Base-by-base conservation (phyloP, 1,140 invertebrate species). In the Danaus melanippus region DNA sequence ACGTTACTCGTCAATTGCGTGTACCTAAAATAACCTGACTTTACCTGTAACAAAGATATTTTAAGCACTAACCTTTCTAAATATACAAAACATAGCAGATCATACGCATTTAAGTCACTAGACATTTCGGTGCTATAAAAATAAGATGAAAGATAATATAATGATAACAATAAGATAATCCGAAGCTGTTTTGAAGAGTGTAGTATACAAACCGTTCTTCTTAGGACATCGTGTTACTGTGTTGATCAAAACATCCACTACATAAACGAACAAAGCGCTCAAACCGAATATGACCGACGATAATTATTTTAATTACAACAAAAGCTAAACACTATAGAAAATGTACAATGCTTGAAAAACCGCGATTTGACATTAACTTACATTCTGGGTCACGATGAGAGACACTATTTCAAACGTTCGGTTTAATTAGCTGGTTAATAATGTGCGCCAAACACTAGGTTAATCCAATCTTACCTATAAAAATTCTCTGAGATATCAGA, bases 151-250 rank as follows among this genome's bases (percentile, higher is more conserved):
- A 62, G 82, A 85, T 84, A 85, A 79, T 59, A 70, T 51, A 66
- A 58, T 71, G 82, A 85, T 85, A 85, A 82, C 69, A 74, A 43
- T 67, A 54, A 80, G 82, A 85, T 85, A 85, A 84, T 68, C 66
- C 61, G 52, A 67, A 70, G 59, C 61, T 69, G 71, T 74, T 69
- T 71, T 58, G 52, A 64, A 66, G 53, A 69, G 53, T 70, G 59
- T 67, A 74, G 54, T 58, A 54, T 62, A 60, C 56, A 63, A 58
- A 71, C 74, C 69, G 72, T 66, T 64, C 44, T 64, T 69, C 57
- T 64, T 62, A 62, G 54, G 64, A 69, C 66, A 65, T 74, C 60
- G 65, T 74, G 69, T 61, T 66, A 43, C 56, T 50, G 53, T 64
- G 53, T 66, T 58, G 44, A 60, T 42, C 10, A 21, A 56, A 52